A percentile compares a stretch with the other conserved stretches of the same genome.
phyloP scores from a whole-genome alignment of 2,888 invertebrate genomes.

The Papilio gigon region DNA sequence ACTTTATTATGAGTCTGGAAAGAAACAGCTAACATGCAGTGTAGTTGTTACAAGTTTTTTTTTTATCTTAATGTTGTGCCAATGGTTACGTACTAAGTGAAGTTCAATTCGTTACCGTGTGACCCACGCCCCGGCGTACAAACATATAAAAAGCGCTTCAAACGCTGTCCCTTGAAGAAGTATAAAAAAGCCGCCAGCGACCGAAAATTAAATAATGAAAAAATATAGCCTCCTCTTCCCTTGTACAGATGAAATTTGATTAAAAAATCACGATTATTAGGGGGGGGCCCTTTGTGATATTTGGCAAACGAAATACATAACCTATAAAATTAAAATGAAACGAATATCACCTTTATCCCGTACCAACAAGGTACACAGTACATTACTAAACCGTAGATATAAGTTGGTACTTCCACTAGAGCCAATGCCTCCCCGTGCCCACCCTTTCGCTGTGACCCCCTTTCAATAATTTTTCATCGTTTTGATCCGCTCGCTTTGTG shows the following conservation, averaged over 20 bases:
- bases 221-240: slow-evolving; percentile 81
- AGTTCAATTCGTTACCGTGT: slow-evolving; percentile 53
- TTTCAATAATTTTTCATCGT: slow-evolving; percentile 83
- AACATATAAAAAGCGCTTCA: slow-evolving; percentile 74
- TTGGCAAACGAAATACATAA: slow-evolving; percentile 55
- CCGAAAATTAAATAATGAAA: slow-evolving; percentile 83
- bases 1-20: too few relatives aligned
- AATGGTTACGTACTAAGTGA: too few relatives aligned
- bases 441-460: slow-evolving; percentile 68
- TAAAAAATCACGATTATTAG: slow-evolving; percentile 84
- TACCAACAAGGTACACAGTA: slow-evolving; percentile 41
- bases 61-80: too few relatives aligned
- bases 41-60: too few relatives aligned
- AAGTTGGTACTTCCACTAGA: slow-evolving; percentile 66
- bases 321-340: slow-evolving; percentile 39
- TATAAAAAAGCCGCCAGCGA: slow-evolving; percentile 71
- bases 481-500: slow-evolving; percentile 80
- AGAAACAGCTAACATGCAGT: too few relatives aligned
- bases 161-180: slow-evolving; percentile 78
- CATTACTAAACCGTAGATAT: slow-evolving; percentile 49
- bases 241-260: slow-evolving; percentile 83
- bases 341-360: slow-evolving; percentile 47
- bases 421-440: slow-evolving; percentile 69
- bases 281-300: slow-evolving; percentile 69
- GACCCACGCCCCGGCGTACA: slow-evolving; percentile 51